Evolutionary conservation across 2,888 invertebrate genomes (phyloP), one percentile per base, ranked within the genome.

Genomic region (Schrankia costaestrigalis): DNA sequence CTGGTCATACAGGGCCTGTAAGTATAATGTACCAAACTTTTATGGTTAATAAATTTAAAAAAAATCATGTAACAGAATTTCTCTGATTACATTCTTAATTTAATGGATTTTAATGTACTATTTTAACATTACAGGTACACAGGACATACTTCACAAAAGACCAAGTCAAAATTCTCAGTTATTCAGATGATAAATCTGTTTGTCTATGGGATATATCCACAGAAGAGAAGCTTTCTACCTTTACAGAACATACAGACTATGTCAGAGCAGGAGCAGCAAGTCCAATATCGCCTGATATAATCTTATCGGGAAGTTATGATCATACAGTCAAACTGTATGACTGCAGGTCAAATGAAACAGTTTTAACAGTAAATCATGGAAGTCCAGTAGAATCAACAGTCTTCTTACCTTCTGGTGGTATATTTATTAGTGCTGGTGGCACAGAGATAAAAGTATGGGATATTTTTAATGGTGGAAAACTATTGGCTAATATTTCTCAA

Each of bases 401-500:
- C 2, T 96, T 96, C 73, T 86, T 97, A 58, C 97, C 97, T 2
- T 93, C 94, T 26, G 97, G 97, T 11, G 95, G 96, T 23, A 90
- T 98, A 59, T 94, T 98, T 66, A 87, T 97, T 26, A 96, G 97
- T 58, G 97, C 97, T 39, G 98, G 97, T 52, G 97, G 96, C 0
- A 95, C 94, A 18, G 94, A 95, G 72, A 93, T 98, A 3, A 93
- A 94, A 77, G 94, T 99, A 0, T 99, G 98, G 98, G 98, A 99
- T 75, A 92, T 94, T 3, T 90, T 97, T 30, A 92, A 95, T 48
- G 96, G 97, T 14, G 97, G 97, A 6, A 93, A 94, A 70, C 83
- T 96, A 33, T 74, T 99, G 12, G 93, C 95, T 1, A 93, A 92
- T 59, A 91, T 99, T 46, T 94, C 94, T 1, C 94, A 96, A 57